Conservation (phyloP, 2,797 vertebrate species). For the Phrynocephalus forsythii region DNA sequence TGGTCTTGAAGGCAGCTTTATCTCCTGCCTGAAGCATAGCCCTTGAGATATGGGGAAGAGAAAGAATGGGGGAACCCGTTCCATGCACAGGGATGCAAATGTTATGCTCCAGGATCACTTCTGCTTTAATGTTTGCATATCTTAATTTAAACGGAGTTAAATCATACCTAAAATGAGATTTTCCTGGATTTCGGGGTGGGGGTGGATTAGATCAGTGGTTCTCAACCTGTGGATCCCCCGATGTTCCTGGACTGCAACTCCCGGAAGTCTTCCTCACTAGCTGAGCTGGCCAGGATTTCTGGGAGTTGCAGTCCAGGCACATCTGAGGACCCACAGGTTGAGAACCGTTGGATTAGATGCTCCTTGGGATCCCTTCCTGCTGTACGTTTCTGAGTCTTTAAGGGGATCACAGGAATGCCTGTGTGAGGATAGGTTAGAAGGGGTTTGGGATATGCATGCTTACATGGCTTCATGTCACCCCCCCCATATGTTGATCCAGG, state of each 20-base stretch:
- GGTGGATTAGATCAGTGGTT: no score
- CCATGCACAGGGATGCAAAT: not conserved
- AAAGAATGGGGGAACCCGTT: not conserved
- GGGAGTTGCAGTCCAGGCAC: no score
- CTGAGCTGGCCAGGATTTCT: no score
- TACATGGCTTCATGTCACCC: not conserved
- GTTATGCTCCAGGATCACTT: not conserved
- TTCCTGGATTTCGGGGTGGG: no score
- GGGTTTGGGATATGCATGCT: not conserved
- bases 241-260: no score
- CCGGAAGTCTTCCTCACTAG: no score
- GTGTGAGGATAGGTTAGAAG: not conserved
- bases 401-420: not conserved
- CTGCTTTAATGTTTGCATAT: not conserved
- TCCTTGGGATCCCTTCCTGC: no score
- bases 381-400: not conserved
- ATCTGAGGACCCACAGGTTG: no score
- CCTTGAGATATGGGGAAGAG: no score
- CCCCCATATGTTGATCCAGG: not conserved
- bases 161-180: no score
- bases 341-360: no score
- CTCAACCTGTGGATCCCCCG: no score
- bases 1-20: not conserved
- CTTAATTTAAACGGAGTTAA: not conserved
- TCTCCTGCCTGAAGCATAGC: not conserved